Evolutionary conservation across 2,797 vertebrate species (phyloP), one percentile per base, ranked within the genome.

Genomic region (Choloepus didactylus): DNA sequence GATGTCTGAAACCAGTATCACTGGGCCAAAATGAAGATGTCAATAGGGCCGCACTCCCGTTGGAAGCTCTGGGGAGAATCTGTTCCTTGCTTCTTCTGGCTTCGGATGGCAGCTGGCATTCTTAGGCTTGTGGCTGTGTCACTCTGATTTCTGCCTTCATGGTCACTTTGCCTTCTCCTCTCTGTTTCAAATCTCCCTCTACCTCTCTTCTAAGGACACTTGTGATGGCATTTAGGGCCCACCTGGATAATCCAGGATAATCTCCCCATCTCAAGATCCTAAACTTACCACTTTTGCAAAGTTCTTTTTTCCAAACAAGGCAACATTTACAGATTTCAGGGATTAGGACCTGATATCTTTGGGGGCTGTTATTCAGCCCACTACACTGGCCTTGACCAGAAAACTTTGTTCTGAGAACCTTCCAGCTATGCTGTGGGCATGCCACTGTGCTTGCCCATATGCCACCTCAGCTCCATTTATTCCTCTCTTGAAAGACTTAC

Each of bases 391-490:
- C 21, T 54, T 29, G 54, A 44, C 18, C 19, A 56, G 51, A 49
- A 60, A 41, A 31, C 27, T 82, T 41, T 72, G 59, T 75, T n/a
- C 70, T 62, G 19, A 84, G 66, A 25, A 16, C 3, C 25, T 62
- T 62, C 49, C 10, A 41, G 12, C 29, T 41, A 31, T 56, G 41
- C 11, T 46, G 12, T 11, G 25, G 25, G 25, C 70, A 67, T 29
- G n/a, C 8, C 29, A 54, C 44, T 0, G 0, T 9, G 8, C 2
- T 0, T 56, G 19, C 31, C 35, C 35, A 27, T 23, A 49, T 10
- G 29, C 77, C 6, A 29, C 14, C 16, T 60, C 75, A 3, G 25
- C 23, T 62, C 54, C 38, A 23, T 19, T 35, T 21, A 72, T 41
- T 72, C 60, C 41, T 83, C 41, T 35, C 15, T 9, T 16, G 2